Percentiles rank a stretch among this genome's conserved stretches.
These are phyloP conservation scores for Agrochola circellaris DNA, from an alignment of 2,888 invertebrate species.

Conservation along the genomic window DNA sequence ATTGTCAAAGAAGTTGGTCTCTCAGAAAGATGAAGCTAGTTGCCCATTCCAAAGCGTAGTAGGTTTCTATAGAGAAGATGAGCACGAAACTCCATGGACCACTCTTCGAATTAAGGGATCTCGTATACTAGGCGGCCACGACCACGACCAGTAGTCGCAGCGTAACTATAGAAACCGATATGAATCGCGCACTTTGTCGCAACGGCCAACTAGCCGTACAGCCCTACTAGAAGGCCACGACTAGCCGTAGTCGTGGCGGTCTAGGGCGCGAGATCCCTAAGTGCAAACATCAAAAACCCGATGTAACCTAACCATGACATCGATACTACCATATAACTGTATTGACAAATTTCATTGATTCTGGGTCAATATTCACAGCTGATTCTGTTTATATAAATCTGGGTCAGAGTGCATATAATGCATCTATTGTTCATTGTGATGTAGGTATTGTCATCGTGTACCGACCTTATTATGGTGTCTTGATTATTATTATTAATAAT, in stretches of 20 bases:
- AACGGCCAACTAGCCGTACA: no score
- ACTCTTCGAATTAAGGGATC: no score
- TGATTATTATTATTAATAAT: constrained; percentile 31
- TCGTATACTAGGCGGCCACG: no score
- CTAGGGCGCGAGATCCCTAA: no score
- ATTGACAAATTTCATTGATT: constrained; percentile 7
- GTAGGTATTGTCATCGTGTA: constrained; percentile 37
- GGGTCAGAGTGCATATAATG: constrained; percentile 48
- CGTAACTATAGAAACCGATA: no score
- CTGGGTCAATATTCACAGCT: constrained; percentile 42
- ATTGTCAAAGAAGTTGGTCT: not conserved
- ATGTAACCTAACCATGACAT: not conserved
- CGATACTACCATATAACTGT: not conserved
- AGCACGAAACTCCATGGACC: no score
- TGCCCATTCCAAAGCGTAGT: not conserved
- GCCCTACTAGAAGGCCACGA: no score
- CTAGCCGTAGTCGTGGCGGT: no score
- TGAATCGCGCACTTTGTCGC: no score
- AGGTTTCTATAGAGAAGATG: not conserved
- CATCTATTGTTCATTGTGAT: constrained; percentile 69
- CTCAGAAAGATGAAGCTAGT: not conserved
- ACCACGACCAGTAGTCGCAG: no score
- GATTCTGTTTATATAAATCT: constrained; percentile 29
- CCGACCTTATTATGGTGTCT: constrained; percentile 48
- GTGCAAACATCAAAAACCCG: not conserved